These are phyloP conservation scores for Okapia johnstoni DNA, from an alignment of 2,113 vertebrate species.

Conservation along the genomic window DNA sequence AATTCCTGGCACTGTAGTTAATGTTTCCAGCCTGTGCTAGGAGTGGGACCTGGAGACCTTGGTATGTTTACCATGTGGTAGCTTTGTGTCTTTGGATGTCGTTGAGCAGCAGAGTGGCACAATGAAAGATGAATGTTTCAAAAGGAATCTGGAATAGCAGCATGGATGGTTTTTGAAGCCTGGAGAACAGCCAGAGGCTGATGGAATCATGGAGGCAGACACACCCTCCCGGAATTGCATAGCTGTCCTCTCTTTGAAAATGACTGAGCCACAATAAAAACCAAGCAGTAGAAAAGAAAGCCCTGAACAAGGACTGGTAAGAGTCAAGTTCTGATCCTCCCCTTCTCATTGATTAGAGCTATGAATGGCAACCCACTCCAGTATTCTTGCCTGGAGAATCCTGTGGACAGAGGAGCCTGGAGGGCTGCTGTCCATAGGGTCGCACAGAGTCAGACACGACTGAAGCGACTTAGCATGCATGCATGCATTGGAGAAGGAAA, in stretches of 20 bases:
- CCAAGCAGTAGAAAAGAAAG: neutral
- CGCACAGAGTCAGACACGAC: no score
- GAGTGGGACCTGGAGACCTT: neutral
- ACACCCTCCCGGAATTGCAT: neutral
- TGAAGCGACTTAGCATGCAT: no score
- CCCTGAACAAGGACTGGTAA: neutral
- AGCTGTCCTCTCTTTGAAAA: neutral
- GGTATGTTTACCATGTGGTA: neutral
- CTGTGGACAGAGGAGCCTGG: no score
- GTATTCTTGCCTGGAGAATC: no score
- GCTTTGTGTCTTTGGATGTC: neutral
- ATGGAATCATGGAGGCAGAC: neutral
- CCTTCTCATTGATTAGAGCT: neutral
- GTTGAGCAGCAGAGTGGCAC: neutral
- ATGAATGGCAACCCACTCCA: no score
- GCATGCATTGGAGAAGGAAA: no score
- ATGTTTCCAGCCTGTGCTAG: neutral
- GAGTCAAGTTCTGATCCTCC: neutral
- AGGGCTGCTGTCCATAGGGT: no score
- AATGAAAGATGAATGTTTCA: neutral
- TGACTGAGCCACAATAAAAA: neutral
- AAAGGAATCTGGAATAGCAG: neutral
- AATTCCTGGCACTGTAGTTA: neutral
- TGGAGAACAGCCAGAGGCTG: neutral
- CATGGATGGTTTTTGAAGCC: neutral